Conservation (phyloP, 1,140 invertebrate species). For the Platorchestia sp. region DNA sequence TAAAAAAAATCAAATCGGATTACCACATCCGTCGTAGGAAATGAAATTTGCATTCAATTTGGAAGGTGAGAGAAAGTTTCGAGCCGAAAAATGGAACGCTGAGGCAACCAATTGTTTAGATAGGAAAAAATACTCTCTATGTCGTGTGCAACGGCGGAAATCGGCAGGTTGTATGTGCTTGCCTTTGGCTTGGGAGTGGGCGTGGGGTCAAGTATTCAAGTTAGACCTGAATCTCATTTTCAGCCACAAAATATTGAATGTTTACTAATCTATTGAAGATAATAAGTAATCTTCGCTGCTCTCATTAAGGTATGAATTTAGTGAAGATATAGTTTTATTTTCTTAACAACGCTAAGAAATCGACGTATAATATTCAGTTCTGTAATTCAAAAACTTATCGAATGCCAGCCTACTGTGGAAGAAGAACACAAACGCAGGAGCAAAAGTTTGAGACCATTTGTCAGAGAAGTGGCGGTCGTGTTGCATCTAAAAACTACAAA, state of each 20-base stretch:
- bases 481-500: too few relatives aligned
- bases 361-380: too few relatives aligned
- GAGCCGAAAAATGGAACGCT: background rate
- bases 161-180: background rate
- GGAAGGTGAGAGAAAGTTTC: conserved; percentile 43
- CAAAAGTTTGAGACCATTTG: too few relatives aligned
- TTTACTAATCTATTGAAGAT: background rate
- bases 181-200: too few relatives aligned
- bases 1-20: conserved; percentile 50
- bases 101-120: background rate
- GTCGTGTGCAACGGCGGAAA: background rate
- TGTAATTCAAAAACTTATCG: too few relatives aligned
- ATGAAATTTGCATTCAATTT: conserved; percentile 56
- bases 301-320: too few relatives aligned
- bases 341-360: too few relatives aligned
- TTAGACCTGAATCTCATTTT: background rate
- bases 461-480: too few relatives aligned
- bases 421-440: too few relatives aligned
- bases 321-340: too few relatives aligned
- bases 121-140: background rate
- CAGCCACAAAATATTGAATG: background rate
- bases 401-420: too few relatives aligned
- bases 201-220: background rate
- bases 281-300: background rate
- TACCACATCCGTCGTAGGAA: conserved; percentile 54